phyloP scores from a whole-genome alignment of 37 sponge, comb jelly and placozoan genomes.

The Oopsacas minuta region DNA sequence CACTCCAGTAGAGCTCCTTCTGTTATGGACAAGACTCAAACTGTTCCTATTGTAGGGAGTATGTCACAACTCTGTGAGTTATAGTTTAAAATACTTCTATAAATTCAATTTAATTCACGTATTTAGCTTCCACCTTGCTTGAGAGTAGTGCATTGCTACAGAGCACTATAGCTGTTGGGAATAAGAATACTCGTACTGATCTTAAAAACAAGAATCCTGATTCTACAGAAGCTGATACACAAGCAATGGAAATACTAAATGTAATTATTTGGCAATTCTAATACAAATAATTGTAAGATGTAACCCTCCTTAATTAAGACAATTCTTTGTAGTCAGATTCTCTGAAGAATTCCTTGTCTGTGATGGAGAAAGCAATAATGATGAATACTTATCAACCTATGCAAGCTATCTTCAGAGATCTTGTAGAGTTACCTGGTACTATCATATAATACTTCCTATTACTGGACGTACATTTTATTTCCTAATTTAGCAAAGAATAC shows the following conservation, averaged over 20 bases:
- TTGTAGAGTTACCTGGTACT: slow-evolving; percentile 43
- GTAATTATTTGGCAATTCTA: background rate
- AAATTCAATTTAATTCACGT: background rate
- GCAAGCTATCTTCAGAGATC: slow-evolving; percentile 77
- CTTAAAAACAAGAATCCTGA: background rate
- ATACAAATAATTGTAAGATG: background rate
- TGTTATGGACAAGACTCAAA: slow-evolving; percentile 5
- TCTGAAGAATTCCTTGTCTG: slow-evolving; percentile 48
- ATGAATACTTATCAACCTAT: slow-evolving; percentile 67
- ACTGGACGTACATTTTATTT: background rate
- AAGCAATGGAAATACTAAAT: background rate
- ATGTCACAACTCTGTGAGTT: background rate
- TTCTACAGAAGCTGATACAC: background rate
- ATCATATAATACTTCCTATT: background rate
- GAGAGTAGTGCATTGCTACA: background rate
- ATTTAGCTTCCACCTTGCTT: background rate
- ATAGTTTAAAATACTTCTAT: no score
- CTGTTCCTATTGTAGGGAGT: background rate
- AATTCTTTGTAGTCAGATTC: slow-evolving; percentile 24
- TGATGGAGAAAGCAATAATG: slow-evolving; percentile 72
- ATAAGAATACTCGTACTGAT: background rate
- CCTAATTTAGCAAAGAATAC: background rate
- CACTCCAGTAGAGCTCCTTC: slow-evolving; percentile 31
- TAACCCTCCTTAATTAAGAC: background rate
- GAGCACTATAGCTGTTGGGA: background rate